Evolutionary conservation across 2,113 vertebrate species (phyloP), one percentile per base, ranked within the genome.

Genomic region (Coracopsis vasa): DNA sequence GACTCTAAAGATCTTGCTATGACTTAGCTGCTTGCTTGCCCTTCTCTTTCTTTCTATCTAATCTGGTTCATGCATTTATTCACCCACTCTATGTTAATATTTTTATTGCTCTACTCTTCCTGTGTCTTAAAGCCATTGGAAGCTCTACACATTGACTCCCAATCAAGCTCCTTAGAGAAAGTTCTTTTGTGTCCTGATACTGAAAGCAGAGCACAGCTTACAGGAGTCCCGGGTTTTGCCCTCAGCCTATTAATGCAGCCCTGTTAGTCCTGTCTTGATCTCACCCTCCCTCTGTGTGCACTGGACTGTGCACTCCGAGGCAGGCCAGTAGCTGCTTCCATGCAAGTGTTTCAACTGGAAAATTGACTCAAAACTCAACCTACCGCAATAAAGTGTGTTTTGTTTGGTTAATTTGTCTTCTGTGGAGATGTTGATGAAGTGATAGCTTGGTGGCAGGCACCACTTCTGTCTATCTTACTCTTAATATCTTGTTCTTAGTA

Each of bases 261-360:
- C 47, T 77, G 17, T 54, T 77, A 75, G 83, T 41, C 35, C 31
- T 73, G 28, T 23, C 61, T 44, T 67, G 58, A 92, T 50, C n/a
- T 93, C 41, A 16, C 24, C 39, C 53, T 86, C 71, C 12, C 44
- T 35, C 51, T 2, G 2, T 41, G 81, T 80, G 81, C 58, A 18
- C 35, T 88, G 90, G 62, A 51, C 74, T 86, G 60, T 88, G 75
- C 60, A 54, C 67, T 78, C 67, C 2, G 4, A 62, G 60, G 50
- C 37, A 94, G 33, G 23, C 33, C 10, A 80, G 53, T 28, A 53
- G 70, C 8, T 53, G 47, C 45, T 77, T 88, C 90, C 54, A 42
- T 58, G 51, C 33, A 86, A 94, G 69, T 42, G 88, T 95, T 96
- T 95, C 93, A 92, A 66, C 79, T 95, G 95, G 90, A 92, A 97